Evolutionary conservation across 2,797 vertebrate genomes (phyloP), one percentile per base, ranked within the genome.

Genomic region (Poeciliopsis infans): DNA sequence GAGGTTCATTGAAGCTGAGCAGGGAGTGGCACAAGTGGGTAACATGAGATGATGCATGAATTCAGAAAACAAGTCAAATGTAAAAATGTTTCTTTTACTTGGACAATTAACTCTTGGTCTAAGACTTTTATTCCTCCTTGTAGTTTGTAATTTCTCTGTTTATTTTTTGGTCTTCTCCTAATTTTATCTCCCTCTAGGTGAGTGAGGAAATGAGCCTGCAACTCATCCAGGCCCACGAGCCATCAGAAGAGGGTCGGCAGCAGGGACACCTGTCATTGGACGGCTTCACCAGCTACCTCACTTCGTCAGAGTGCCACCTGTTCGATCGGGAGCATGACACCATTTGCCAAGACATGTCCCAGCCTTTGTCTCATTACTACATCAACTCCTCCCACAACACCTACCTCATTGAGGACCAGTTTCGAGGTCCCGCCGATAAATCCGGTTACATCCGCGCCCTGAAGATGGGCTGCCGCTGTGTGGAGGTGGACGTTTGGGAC

Each of bases 351-450:
- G 98, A 98, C 90, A 98, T 98, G 97, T 95, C 94, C 79, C 97
- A 98, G 45, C 96, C 97, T 53, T 86, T 98, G 88, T 98, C 97
- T 79, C 98, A 99, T 95, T 99, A 99, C 91, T 99, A 96, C 90
- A 97, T 99, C 93, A 98, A 97, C 91, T 96, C 97, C 68, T 99
- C 98, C 88, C 97, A 99, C 92, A 98, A 98, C 85, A 98, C 98
- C 0, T 98, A 98, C 95, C 96, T 99, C 94, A 98, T 98, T 72
- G 97, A 98, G 93, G 98, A 98, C 93, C 97, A 99, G 89, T 96
- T 97, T 83, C 95, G 95, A 74, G 98, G 97, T 61, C 97, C 97
- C 43, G 96, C 97, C 0, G 97, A 98, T 87, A 96, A 98, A 89
- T 97, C 97, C 0, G 98, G 98, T 61, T 99, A 98, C 86, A 97